These are phyloP conservation scores for Tanypteryx hageni DNA, from an alignment of 2,888 invertebrate species.

Conservation along the genomic window DNA sequence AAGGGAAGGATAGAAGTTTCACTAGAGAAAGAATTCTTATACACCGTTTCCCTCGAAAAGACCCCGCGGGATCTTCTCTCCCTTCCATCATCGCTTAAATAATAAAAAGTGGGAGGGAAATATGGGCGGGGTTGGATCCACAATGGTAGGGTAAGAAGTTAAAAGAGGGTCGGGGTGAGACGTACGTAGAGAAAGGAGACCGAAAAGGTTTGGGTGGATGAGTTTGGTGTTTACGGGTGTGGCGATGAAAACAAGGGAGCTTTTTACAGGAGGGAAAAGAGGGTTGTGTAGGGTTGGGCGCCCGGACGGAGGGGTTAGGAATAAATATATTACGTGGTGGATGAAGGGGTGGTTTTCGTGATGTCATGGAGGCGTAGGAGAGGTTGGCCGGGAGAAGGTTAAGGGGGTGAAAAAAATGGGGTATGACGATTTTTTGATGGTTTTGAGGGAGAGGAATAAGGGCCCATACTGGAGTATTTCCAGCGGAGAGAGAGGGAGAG, in stretches of 20 bases:
- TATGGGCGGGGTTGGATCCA: background rate
- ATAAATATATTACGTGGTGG: background rate
- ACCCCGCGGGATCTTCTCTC: background rate
- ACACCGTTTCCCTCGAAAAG: background rate
- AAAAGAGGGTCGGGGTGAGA: background rate
- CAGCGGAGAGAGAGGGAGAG: background rate
- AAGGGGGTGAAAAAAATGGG: background rate
- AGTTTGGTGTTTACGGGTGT: background rate
- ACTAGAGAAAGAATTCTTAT: background rate
- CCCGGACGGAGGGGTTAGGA: background rate
- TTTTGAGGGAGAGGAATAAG: background rate
- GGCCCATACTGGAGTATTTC: background rate
- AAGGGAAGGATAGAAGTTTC: background rate
- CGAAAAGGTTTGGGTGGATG: background rate
- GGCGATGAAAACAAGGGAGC: constrained; percentile 11
- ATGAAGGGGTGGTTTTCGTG: background rate
- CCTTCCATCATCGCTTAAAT: background rate
- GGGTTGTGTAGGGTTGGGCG: background rate
- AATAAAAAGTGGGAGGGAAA: background rate
- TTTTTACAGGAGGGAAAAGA: background rate
- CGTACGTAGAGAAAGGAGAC: background rate
- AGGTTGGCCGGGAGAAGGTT: background rate
- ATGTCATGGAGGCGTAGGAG: background rate
- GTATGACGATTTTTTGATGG: constrained; percentile 18
- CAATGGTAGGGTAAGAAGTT: background rate